Base-by-base conservation (phyloP, 2,797 vertebrate species). In the Monodelphis domestica region DNA sequence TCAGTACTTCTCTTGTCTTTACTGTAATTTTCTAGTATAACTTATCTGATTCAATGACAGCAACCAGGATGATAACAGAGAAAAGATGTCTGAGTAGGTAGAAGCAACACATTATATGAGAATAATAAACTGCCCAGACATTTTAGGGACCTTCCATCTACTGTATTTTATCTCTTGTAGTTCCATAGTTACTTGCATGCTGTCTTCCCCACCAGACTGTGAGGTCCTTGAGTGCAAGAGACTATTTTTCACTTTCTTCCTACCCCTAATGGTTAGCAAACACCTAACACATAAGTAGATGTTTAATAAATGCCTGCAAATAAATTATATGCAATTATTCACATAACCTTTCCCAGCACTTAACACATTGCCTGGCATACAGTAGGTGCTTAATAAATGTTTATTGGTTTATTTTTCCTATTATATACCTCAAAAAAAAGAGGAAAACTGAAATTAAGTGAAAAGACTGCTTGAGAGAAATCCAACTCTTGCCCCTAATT, bases 391-490 rank as follows among this genome's bases (percentile, higher is more conserved):
- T 26, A 45, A 21, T 78, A 78, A 78, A 45, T 78, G 38, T n/a
- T 78, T 78, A 78, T n/a, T 45, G n/a, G 45, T 45, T 26, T n/a
- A 26, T 78, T 78, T 45, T 38, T 78, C 21, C 70, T 90, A 91
- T 53, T 84, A 57, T 0, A 9, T 5, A 56, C 33, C 89, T 92
- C 94, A 88, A 51, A 52, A 91, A 94, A 88, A 93, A 90, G 15
- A 54, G 45, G 90, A 95, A 51, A 87, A 95, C 26, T 45, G 24
- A 89, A 91, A 24, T 33, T 84, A 90, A 91, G 12, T 26, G 17
- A 24, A 33, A 89, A 92, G 59, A 21, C 51, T 6, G n/a, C 9
- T 54, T 78, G 50, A 87, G 7, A 89, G 55, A 17, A 91, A 33
- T 88, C 92, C 78, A 89, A 51, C 1, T 38, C 17, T 57, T 56